A percentile compares a stretch with the other conserved stretches of the same genome.
Evolutionary conservation across 2,888 invertebrate genomes (phyloP).

Genomic region (Lithophane ornitopus): DNA sequence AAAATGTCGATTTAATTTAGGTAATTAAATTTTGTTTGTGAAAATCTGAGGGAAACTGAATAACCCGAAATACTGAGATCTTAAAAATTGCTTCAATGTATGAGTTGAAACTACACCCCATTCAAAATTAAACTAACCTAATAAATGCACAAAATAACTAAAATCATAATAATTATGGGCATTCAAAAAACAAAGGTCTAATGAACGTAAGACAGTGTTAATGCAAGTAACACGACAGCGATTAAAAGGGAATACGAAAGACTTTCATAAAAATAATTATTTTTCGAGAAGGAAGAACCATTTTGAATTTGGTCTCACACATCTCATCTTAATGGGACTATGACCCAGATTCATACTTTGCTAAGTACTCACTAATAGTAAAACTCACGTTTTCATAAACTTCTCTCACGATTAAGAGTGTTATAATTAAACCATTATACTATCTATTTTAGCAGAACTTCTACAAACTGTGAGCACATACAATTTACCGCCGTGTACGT

Average conservation of each 20-base stretch:
- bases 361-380: not conserved
- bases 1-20: slow-evolving; percentile 25
- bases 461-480: not conserved
- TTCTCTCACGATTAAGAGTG: not conserved
- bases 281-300: not conserved
- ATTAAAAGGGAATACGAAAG: not conserved
- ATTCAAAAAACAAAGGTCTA: not conserved
- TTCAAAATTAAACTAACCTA: too few species aligned
- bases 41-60: not conserved
- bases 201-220: not conserved
- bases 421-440: not conserved
- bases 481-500: not conserved
- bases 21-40: slow-evolving; percentile 2
- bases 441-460: not conserved
- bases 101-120: not conserved
- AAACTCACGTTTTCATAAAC: not conserved
- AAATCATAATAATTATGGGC: not conserved
- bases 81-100: not conserved
- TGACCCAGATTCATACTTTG: not conserved
- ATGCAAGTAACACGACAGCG: not conserved
- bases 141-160: not conserved
- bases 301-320: not conserved
- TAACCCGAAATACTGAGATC: not conserved
- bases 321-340: not conserved
- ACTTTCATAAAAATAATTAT: not conserved